Conservation (phyloP, 2,797 vertebrate species). For the Alauda arvensis region DNA sequence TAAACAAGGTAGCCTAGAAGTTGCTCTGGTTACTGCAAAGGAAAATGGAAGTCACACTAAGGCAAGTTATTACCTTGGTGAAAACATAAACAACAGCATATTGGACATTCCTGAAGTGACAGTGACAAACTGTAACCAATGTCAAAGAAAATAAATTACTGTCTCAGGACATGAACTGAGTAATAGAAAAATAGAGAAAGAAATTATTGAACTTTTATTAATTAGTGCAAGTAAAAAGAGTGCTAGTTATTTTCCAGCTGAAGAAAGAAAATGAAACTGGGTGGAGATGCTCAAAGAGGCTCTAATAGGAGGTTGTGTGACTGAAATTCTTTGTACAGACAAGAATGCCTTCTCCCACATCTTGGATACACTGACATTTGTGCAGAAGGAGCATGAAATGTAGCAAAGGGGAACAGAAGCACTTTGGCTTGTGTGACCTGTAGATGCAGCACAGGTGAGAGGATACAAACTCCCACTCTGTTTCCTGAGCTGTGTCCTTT, state of each 20-base stretch:
- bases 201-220: background rate
- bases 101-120: background rate
- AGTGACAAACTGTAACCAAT: background rate
- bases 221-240: background rate
- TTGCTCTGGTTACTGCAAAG: background rate
- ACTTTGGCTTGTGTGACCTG: background rate
- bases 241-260: background rate
- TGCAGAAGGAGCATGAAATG: background rate
- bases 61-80: background rate
- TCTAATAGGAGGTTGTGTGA: background rate
- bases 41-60: background rate
- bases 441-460: background rate
- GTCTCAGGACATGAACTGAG: background rate
- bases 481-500: background rate
- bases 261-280: background rate
- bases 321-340: background rate
- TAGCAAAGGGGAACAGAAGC: background rate
- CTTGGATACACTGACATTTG: background rate
- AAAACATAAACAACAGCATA: background rate
- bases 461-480: background rate
- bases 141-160: slow-evolving; percentile 12
- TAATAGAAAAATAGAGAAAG: background rate
- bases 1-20: background rate
- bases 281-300: background rate
- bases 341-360: background rate